phyloP scores from a whole-genome alignment of 2,797 vertebrate genomes.

The Triplophysa yarkandensis region DNA sequence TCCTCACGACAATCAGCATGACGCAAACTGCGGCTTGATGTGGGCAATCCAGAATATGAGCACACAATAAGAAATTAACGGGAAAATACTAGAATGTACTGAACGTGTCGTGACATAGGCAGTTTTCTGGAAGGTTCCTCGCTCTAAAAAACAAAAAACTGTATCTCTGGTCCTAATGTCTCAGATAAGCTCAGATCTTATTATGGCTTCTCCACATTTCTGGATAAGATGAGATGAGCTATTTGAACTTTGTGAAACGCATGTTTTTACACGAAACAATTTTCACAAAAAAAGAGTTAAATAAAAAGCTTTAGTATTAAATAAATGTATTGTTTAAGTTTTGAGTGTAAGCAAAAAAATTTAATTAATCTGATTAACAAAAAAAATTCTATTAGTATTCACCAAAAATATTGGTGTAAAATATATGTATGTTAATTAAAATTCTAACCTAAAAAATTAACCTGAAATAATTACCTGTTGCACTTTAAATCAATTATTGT shows the following conservation, averaged over 20 bases:
- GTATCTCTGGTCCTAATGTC: slow-evolving; percentile 8
- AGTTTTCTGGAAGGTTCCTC: background rate
- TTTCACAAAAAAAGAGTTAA: too few species aligned
- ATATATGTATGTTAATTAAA: too few species aligned
- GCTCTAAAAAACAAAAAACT: slow-evolving; percentile 15
- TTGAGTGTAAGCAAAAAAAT: too few species aligned
- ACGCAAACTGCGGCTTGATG: background rate
- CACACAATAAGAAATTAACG: background rate
- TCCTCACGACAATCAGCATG: slow-evolving; percentile 19
- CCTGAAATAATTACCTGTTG: too few species aligned
- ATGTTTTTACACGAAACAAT: too few species aligned
- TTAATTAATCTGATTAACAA: too few species aligned
- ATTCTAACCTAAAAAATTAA: too few species aligned
- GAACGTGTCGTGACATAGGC: background rate
- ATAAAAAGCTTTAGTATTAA: too few species aligned
- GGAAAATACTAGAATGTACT: background rate
- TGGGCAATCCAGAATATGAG: background rate
- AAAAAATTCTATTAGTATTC: too few species aligned
- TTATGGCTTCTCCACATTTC: background rate
- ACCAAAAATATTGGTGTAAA: too few species aligned
- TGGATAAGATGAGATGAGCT: slow-evolving; percentile 1
- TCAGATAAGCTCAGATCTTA: background rate
- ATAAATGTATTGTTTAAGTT: too few species aligned
- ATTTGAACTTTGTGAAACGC: slow-evolving; percentile 1
- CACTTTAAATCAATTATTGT: too few species aligned